Evolutionary conservation across 2,888 invertebrate species (phyloP).

Genomic region (Axea sp.): DNA sequence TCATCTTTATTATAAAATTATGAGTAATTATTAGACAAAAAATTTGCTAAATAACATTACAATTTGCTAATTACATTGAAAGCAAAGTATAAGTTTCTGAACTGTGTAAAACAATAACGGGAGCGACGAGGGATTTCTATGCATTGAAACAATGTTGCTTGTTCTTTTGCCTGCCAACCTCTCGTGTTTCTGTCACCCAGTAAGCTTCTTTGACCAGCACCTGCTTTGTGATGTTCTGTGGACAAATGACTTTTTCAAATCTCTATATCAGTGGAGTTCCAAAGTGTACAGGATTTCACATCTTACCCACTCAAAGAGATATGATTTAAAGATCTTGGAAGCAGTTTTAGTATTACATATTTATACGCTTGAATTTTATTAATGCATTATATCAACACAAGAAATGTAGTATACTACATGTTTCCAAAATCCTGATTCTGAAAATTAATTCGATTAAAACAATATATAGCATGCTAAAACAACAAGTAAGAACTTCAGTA

Average conservation of each 20-base stretch:
- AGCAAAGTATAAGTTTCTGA: slow-evolving; percentile 26
- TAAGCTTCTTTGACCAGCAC: slow-evolving; percentile 96
- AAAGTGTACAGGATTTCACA: slow-evolving; percentile 34
- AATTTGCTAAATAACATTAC: no score
- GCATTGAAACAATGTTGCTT: slow-evolving; percentile 76
- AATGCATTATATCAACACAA: no score
- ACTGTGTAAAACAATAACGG: slow-evolving; percentile 41
- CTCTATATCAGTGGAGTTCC: slow-evolving; percentile 57
- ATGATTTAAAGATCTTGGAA: slow-evolving; percentile 28
- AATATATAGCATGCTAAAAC: no score
- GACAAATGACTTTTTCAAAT: slow-evolving; percentile 81
- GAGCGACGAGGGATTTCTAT: slow-evolving; percentile 67
- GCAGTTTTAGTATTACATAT: background rate
- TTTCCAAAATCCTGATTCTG: background rate
- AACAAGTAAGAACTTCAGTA: no score
- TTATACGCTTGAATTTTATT: background rate
- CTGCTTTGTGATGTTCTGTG: slow-evolving; percentile 97
- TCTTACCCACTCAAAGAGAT: slow-evolving; percentile 16
- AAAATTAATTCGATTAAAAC: background rate
- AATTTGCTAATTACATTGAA: slow-evolving; percentile 9
- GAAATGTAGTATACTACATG: background rate
- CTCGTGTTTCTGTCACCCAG: slow-evolving; percentile 95
- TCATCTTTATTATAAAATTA: no score
- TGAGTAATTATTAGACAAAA: no score
- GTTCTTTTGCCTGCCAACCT: slow-evolving; percentile 86